These are phyloP conservation scores for Wasmannia auropunctata DNA, from an alignment of 1,140 invertebrate genomes.

Conservation along the genomic window DNA sequence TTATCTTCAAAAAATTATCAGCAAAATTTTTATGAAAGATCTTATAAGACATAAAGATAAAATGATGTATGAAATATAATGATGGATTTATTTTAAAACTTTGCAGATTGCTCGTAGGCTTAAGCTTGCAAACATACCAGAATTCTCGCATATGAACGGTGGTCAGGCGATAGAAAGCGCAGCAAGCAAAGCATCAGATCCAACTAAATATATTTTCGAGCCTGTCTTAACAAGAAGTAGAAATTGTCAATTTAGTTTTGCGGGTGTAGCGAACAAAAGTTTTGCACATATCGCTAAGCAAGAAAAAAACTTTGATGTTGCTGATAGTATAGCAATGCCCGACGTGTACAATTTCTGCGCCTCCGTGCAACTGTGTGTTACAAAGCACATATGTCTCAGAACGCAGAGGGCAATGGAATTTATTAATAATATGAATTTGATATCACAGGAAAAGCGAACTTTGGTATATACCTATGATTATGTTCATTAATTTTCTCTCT, in stretches of 20 bases:
- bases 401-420: conserved; percentile 94
- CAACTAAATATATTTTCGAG: conserved; percentile 89
- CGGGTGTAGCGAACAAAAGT: conserved; percentile 89
- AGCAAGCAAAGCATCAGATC: conserved; percentile 89
- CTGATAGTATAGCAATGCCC: conserved; percentile 90
- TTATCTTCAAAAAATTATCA: background rate
- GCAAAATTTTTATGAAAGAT: background rate
- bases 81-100: background rate
- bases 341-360: conserved; percentile 95
- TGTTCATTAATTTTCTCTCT: conserved; percentile 16
- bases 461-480: conserved; percentile 85
- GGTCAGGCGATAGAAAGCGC: conserved; percentile 94
- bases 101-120: conserved; percentile 92
- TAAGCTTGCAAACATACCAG: conserved; percentile 92
- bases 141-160: conserved; percentile 91
- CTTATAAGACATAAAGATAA: conserved; percentile 53
- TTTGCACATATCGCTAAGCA: conserved; percentile 85
- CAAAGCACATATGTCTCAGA: conserved; percentile 92
- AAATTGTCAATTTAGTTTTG: conserved; percentile 95
- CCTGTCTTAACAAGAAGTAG: conserved; percentile 86
- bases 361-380: conserved; percentile 91
- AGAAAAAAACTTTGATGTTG: conserved; percentile 87
- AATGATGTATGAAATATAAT: conserved; percentile 30
- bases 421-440: conserved; percentile 87
- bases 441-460: conserved; percentile 86